Evolutionary conservation across 2,888 invertebrate genomes (phyloP), one percentile per base, ranked within the genome.

Genomic region (Plagiodera versicolora): DNA sequence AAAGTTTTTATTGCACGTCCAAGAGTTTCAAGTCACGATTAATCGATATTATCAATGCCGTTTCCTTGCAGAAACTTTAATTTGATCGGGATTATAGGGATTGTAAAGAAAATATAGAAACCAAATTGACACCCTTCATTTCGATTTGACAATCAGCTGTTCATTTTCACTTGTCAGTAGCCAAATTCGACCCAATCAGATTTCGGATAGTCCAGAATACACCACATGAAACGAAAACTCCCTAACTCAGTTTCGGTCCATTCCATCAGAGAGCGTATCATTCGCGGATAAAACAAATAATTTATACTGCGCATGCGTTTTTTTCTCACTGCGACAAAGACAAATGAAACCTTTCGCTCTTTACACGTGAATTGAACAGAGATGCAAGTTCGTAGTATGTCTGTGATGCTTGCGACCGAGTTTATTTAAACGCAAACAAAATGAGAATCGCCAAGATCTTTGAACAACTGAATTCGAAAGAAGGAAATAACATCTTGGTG

Each of bases 401-500:
- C 70, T 11, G 44, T 39, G 54, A 48, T 73, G 58, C 54, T n/a
- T 50, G 62, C 69, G 67, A 58, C 62, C 60, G 51, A 73, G 71
- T 67, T 71, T 74, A 75, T 75, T 70, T 74, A 74, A 71, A 70
- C 60, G 61, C 60, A 69, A 72, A 74, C 74, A 72, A 76, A 68
- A 68, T 66, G 73, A 74, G 68, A 67, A 74, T 75, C 73, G 72
- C 49, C 74, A 75, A 76, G 73, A 76, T 76, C 78, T 78, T 72
- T 77, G 76, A 80, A 80, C 80, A 81, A 80, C 80, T 81, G 82
- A 80, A 81, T 82, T 74, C 80, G 82, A 80, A 84, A 82, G 85
- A 85, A 83, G 84, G 84, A 83, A 83, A 84, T 85, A 87, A 88
- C 87, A 87, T 86, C 87, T 83, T 84, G 86, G 85, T 86, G 86